Percentiles rank a stretch among this genome's conserved stretches.
Evolutionary conservation across 2,113 vertebrate genomes (phyloP).

Genomic region (Xyrauchen texanus): DNA sequence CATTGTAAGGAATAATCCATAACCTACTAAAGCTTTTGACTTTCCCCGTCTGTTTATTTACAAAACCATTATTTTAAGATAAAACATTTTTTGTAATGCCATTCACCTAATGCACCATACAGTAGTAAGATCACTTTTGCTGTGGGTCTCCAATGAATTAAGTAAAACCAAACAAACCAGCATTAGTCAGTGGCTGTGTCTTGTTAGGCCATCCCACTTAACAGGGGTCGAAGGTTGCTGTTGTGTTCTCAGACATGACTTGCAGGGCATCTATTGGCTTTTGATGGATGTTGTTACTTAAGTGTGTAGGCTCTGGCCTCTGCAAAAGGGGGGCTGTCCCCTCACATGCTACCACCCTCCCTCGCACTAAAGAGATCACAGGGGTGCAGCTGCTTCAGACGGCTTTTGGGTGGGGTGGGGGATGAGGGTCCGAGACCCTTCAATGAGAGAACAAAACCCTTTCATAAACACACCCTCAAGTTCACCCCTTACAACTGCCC

Average conservation of each 20-base stretch:
- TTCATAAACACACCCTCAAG: constrained; percentile 42
- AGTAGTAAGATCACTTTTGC: neutral
- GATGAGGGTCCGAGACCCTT: constrained; percentile 71
- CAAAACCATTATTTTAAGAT: no score
- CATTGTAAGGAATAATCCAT: no score
- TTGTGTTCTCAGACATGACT: constrained; percentile 83
- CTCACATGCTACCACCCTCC: constrained; percentile 67
- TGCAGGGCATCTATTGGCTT: constrained; percentile 81
- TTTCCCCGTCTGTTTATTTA: no score
- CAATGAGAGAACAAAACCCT: constrained; percentile 66
- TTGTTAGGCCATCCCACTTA: constrained; percentile 68
- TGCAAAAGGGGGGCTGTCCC: constrained; percentile 64
- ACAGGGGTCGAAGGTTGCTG: constrained; percentile 77
- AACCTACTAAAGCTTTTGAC: no score
- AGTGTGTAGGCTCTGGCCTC: constrained; percentile 76
- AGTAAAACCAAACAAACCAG: constrained; percentile 58
- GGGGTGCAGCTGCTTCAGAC: constrained; percentile 83
- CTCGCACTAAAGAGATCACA: constrained; percentile 72
- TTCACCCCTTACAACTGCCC: constrained; percentile 45
- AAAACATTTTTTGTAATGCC: neutral
- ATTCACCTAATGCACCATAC: neutral
- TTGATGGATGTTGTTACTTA: constrained; percentile 82
- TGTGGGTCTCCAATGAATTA: constrained; percentile 45
- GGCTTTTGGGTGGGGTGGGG: constrained; percentile 71
- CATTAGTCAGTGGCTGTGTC: constrained; percentile 53